Evolutionary conservation across 2,797 vertebrate genomes (phyloP).

Genomic region (Melanotaenia nigrans): DNA sequence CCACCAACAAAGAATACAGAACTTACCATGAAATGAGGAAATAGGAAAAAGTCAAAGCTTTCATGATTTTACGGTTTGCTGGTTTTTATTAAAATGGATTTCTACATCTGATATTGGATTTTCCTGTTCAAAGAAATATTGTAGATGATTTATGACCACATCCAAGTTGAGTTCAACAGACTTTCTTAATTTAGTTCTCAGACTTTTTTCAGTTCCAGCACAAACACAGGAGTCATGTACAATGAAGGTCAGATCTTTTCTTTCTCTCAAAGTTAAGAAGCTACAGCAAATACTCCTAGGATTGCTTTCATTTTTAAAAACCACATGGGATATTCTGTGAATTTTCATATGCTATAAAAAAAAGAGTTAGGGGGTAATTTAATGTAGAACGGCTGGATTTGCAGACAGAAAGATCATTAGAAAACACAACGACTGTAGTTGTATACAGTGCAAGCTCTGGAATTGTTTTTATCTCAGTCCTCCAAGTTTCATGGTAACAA

Average conservation of each 20-base stretch:
- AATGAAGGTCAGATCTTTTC: constrained; percentile 52
- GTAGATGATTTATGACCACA: constrained; percentile 66
- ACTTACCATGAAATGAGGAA: background rate
- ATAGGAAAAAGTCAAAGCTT: constrained; percentile 11
- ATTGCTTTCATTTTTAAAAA: constrained; percentile 32
- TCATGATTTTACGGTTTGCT: constrained; percentile 20
- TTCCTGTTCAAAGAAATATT: constrained; percentile 40
- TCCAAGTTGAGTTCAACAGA: constrained; percentile 52
- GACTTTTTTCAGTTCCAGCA: constrained; percentile 55
- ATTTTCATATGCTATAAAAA: constrained; percentile 16
- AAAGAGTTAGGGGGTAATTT: background rate
- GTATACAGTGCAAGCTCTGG: background rate
- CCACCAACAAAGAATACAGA: constrained; percentile 2
- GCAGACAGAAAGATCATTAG: background rate
- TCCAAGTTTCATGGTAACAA: too few relatives aligned
- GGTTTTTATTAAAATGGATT: constrained; percentile 33
- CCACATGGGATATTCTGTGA: constrained; percentile 33
- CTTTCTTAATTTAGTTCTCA: constrained; percentile 56
- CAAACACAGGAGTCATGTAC: constrained; percentile 59
- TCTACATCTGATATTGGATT: constrained; percentile 39
- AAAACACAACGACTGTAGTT: background rate
- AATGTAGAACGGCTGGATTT: background rate
- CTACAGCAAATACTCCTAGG: constrained; percentile 34
- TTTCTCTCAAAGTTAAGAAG: constrained; percentile 43
- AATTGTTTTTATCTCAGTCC: too few relatives aligned